Evolutionary conservation across 2,797 vertebrate species (phyloP).

Genomic region (Thaleichthys pacificus): DNA sequence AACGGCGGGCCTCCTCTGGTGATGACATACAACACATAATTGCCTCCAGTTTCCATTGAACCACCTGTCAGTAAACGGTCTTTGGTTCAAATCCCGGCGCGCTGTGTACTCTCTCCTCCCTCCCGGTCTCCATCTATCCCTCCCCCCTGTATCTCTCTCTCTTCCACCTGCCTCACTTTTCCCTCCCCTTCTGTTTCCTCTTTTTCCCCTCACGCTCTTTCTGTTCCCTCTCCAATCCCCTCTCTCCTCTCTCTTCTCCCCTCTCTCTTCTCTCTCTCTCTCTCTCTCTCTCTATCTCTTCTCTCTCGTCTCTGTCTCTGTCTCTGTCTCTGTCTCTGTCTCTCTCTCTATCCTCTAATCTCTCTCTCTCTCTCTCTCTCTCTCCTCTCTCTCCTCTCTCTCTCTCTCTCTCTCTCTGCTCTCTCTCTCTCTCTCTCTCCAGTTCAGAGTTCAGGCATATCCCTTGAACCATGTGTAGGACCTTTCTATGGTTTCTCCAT

Average conservation of each 20-base stretch:
- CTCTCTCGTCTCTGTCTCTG: too few species aligned
- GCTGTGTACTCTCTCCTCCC: neutral
- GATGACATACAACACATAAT: constrained; percentile 1
- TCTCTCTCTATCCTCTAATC: too few species aligned
- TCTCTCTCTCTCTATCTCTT: too few species aligned
- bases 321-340: too few species aligned
- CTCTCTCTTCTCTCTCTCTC: neutral
- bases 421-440: too few species aligned
- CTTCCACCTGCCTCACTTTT: too few species aligned
- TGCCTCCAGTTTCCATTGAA: neutral
- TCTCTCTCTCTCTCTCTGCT: too few species aligned
- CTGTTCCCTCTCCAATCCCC: neutral
- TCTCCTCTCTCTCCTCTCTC: too few species aligned
- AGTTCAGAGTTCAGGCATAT: too few species aligned
- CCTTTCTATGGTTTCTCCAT: neutral
- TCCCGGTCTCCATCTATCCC: too few species aligned
- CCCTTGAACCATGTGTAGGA: too few species aligned
- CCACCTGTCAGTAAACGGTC: constrained; percentile 2
- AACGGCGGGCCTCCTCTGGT: neutral
- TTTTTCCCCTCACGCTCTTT: neutral
- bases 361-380: too few species aligned
- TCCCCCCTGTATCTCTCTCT: neutral
- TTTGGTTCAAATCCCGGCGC: neutral
- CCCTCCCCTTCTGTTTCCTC: neutral
- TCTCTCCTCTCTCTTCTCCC: neutral